phyloP scores from a whole-genome alignment of 2,888 invertebrate species.

The Lathronympha strigana region DNA sequence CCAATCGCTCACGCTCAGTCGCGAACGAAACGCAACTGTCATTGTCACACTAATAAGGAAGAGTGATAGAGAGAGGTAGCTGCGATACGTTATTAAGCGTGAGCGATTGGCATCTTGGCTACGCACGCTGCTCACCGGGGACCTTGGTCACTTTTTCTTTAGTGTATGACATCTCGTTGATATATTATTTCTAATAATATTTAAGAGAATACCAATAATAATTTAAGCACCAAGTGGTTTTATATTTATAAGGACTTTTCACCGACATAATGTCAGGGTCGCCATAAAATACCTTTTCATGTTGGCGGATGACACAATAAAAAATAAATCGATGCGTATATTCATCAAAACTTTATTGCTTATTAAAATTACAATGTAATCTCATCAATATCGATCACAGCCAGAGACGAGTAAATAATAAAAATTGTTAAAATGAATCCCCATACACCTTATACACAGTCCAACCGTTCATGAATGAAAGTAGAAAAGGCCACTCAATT shows the following conservation, averaged over 20 bases:
- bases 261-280: constrained; percentile 17
- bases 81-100: too few species aligned
- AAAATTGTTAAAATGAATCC: neutral
- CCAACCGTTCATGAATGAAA: neutral
- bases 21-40: too few species aligned
- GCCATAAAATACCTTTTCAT: constrained; percentile 13
- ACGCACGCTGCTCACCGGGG: too few species aligned
- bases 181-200: too few species aligned
- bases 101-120: too few species aligned
- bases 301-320: constrained; percentile 18
- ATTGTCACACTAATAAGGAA: too few species aligned
- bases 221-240: neutral
- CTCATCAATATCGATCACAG: constrained; percentile 24
- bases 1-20: too few species aligned
- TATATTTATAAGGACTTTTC: constrained; percentile 1
- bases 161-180: neutral
- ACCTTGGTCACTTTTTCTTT: too few species aligned
- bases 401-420: neutral
- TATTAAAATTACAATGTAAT: constrained; percentile 36
- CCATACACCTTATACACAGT: neutral
- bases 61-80: too few species aligned
- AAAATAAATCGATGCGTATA: constrained; percentile 22
- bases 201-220: neutral
- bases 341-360: constrained; percentile 20
- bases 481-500: too few species aligned